Evolutionary conservation across 2,797 vertebrate species (phyloP).

Genomic region (Chiloscyllium punctatum): DNA sequence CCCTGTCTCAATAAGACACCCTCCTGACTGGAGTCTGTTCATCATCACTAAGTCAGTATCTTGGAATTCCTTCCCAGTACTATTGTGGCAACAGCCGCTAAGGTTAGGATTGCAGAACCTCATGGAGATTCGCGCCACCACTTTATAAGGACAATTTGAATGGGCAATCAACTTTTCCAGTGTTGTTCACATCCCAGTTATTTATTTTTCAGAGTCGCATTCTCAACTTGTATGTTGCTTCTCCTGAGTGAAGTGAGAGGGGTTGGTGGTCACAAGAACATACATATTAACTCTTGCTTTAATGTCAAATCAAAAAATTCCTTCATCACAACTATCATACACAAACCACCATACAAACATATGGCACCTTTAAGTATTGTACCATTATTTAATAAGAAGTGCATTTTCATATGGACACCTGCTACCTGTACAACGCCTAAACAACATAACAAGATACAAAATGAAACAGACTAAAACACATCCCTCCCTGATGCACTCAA

Average conservation of each 20-base stretch:
- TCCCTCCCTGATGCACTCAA: no score
- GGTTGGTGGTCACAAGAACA: neutral
- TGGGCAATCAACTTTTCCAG: no score
- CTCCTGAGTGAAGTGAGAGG: neutral
- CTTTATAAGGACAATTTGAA: no score
- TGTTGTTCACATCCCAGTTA: no score
- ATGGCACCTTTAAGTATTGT: neutral
- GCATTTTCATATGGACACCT: neutral
- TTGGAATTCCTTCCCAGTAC: neutral
- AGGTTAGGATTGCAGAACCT: neutral
- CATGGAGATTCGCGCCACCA: no score
- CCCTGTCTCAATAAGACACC: neutral
- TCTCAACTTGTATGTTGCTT: neutral
- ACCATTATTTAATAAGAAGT: neutral
- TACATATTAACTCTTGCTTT: neutral
- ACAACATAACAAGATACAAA: no score
- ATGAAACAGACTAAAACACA: no score
- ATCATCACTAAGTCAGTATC: neutral
- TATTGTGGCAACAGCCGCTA: neutral
- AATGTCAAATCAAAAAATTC: neutral
- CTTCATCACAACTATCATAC: neutral
- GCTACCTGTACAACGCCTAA: no score
- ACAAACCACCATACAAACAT: neutral
- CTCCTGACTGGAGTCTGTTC: neutral
- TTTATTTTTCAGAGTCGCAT: neutral